Base-by-base conservation (phyloP, 1,140 invertebrate genomes). In the Caligus rogercresseyi region DNA sequence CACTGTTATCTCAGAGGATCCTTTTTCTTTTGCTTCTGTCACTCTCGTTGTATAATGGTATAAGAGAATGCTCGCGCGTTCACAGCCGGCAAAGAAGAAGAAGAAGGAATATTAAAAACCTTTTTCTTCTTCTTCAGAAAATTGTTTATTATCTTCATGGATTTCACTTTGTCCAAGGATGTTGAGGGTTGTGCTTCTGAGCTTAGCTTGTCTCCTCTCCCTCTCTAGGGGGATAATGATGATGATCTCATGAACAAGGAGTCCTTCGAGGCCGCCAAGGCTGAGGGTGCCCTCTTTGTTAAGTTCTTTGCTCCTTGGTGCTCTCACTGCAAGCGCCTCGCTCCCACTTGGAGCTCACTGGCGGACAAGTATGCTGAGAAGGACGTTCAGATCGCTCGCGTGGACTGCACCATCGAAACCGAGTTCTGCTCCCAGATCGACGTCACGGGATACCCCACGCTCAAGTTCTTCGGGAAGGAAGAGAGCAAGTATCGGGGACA, bases 261-360 rank as follows among this genome's bases (percentile, higher is more conserved):
- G n/a, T 43, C 31, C 18, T 61, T 61, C 20, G 18, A 55, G 3
- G 23, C 16, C 15, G 11, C n/a, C 3, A 52, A n/a, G 15, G 15
- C 43, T 52, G 4, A 26, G 4, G 60, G 57, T n/a, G 57, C 25
- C 7, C 79, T 79, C 1, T 84, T 87, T 69, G 78, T 86, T 3
- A 83, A 85, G 71, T 86, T 86, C 69, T 69, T 63, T 55, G 95
- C 95, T 61, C 95, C 95, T 63, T 85, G 84, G 84, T 85, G 83
- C 68, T 82, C 82, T 7, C 82, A 85, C 68, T 85, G 83, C 65
- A 83, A 84, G 69, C 73, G 81, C 64, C 68, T 85, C 61, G 80
- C 82, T 7, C 80, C 82, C 1, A 82, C 79, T 23, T 86, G 83
- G 83, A 80, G 83, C 60, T 78, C 82, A 67, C 71, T 86, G 65